Evolutionary conservation across 2,888 invertebrate genomes (phyloP).

Genomic region (Pandemis heparana): DNA sequence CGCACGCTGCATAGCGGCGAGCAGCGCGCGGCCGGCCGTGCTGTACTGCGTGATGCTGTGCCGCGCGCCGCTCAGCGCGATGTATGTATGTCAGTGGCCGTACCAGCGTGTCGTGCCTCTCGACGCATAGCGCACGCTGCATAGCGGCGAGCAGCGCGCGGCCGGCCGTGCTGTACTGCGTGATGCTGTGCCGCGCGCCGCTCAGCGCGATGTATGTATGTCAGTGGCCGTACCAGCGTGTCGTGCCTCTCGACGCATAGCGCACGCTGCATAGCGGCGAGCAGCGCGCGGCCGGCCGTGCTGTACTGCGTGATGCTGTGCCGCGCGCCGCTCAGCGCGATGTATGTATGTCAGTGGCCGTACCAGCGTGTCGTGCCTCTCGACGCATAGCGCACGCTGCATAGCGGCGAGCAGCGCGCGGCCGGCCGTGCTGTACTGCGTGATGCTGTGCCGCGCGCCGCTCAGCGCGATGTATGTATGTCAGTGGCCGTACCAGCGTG

Average conservation of each 20-base stretch:
- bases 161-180: too few species aligned
- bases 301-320: too few species aligned
- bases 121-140: neutral
- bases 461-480: conserved; percentile 54
- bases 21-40: neutral
- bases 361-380: neutral
- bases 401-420: neutral
- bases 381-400: neutral
- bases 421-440: conserved; percentile 44
- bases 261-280: neutral
- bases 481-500: conserved; percentile 50
- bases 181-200: too few species aligned
- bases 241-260: too few species aligned
- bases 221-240: too few species aligned
- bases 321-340: neutral
- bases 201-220: too few species aligned
- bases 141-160: neutral
- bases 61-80: neutral
- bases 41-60: neutral
- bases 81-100: neutral
- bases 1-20: too few species aligned
- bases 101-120: neutral
- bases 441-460: conserved; percentile 57
- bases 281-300: too few species aligned
- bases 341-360: neutral